A percentile compares a stretch with the other conserved stretches of the same genome.
Evolutionary conservation across 2,888 invertebrate species (phyloP).

Genomic region (Athripsodes cinereus): DNA sequence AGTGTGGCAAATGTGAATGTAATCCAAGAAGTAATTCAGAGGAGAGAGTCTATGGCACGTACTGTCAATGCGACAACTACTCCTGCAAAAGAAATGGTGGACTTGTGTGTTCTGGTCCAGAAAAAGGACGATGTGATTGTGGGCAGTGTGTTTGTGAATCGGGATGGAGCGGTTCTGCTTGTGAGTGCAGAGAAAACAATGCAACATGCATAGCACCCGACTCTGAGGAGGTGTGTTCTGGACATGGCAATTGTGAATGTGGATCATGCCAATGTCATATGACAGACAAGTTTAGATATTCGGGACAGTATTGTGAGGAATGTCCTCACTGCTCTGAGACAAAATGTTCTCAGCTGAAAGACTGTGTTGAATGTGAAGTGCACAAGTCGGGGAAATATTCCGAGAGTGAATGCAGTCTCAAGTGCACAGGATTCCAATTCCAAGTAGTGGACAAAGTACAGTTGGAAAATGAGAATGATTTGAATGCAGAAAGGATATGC

Average conservation of each 20-base stretch:
- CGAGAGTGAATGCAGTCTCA: constrained; percentile 31
- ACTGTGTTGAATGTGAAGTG: constrained; percentile 64
- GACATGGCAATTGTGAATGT: constrained; percentile 65
- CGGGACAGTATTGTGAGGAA: constrained; percentile 60
- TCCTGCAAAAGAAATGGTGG: constrained; percentile 55
- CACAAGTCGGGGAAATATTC: constrained; percentile 39
- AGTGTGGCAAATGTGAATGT: constrained; percentile 54
- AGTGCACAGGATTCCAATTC: constrained; percentile 33
- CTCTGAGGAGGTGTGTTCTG: constrained; percentile 32
- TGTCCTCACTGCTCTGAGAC: constrained; percentile 63
- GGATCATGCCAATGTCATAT: constrained; percentile 59
- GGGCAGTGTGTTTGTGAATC: constrained; percentile 55
- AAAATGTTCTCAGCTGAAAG: constrained; percentile 61
- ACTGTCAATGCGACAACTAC: constrained; percentile 73
- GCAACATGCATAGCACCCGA: constrained; percentile 40
- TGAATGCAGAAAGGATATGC: constrained; percentile 36
- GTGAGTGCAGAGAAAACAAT: constrained; percentile 54
- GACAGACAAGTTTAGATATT: constrained; percentile 45
- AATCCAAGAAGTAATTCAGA: constrained; percentile 35
- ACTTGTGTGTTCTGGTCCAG: constrained; percentile 49
- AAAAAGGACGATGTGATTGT: constrained; percentile 59
- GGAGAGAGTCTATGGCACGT: constrained; percentile 53
- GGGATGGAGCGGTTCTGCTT: constrained; percentile 55
- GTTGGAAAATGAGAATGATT: constrained; percentile 30
- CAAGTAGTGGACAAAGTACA: constrained; percentile 34